These are phyloP conservation scores for Oxyura jamaicensis DNA, from an alignment of 2,113 vertebrate genomes.

Conservation along the genomic window DNA sequence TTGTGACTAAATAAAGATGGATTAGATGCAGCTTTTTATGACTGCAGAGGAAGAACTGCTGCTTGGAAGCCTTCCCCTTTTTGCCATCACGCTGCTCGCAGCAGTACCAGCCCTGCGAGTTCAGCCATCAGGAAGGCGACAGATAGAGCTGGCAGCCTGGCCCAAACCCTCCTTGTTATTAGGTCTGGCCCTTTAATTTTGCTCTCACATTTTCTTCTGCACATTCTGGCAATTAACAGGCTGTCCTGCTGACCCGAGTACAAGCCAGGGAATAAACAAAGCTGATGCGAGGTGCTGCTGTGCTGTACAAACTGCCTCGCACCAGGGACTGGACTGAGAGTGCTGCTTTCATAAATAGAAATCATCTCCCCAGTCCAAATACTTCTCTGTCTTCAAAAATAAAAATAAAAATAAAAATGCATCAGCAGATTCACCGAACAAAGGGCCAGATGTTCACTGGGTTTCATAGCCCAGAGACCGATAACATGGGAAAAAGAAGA, in stretches of 20 bases:
- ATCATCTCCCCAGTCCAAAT: neutral
- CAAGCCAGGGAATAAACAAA: neutral
- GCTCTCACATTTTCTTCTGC: neutral
- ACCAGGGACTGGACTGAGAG: neutral
- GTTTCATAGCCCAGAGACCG: neutral
- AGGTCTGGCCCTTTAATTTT: neutral
- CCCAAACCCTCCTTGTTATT: neutral
- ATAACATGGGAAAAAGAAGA: neutral
- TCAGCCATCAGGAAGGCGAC: neutral
- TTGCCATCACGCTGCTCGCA: neutral
- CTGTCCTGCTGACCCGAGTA: neutral
- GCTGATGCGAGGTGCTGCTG: neutral
- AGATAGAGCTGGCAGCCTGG: neutral
- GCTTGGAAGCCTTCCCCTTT: neutral
- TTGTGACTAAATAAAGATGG: neutral
- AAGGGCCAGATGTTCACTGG: neutral
- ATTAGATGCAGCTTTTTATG: neutral
- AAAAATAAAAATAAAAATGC: neutral
- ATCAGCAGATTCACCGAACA: neutral
- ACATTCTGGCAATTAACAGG: neutral
- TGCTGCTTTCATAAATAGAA: neutral
- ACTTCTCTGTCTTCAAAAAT: neutral
- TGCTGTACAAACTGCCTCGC: neutral
- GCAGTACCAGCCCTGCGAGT: neutral
- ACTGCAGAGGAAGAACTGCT: neutral